Conservation (phyloP, 2,797 vertebrate genomes). For the Cryptoprocta ferox region DNA sequence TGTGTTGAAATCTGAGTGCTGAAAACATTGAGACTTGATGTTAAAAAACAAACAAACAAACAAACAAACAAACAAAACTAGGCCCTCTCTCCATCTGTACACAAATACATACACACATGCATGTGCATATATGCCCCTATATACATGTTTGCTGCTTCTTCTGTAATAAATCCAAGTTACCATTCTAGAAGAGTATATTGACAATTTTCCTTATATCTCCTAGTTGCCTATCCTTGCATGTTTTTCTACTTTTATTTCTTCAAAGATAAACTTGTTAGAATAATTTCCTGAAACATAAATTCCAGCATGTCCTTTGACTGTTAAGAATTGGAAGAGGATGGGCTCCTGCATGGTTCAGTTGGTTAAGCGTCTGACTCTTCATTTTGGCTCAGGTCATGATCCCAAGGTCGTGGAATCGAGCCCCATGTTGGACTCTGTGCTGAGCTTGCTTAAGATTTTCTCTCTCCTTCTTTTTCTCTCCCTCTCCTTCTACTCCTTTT, state of each 20-base stretch:
- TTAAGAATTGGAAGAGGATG: not conserved
- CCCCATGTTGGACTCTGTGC: no score
- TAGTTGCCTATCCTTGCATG: not conserved
- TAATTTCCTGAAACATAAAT: not conserved
- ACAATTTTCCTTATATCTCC: not conserved
- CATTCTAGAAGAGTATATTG: not conserved
- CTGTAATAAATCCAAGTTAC: not conserved
- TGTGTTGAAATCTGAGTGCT: not conserved
- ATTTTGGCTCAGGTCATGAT: no score
- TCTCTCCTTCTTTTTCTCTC: no score
- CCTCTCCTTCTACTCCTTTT: no score
- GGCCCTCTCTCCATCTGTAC: rapidly evolving
- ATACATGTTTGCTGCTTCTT: not conserved
- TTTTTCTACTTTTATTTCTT: slow-evolving; percentile 17
- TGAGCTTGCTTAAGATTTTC: no score
- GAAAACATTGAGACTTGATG: not conserved
- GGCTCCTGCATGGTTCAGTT: no score
- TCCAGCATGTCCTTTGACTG: not conserved
- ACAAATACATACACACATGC: not conserved
- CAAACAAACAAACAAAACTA: not conserved
- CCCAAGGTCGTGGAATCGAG: no score
- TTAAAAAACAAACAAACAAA: not conserved
- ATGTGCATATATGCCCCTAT: no score
- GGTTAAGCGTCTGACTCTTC: no score
- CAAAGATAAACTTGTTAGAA: not conserved